A percentile compares a stretch with the other conserved stretches of the same genome.
Evolutionary conservation across 2,888 invertebrate genomes (phyloP).

Genomic region (Elmis aenea): DNA sequence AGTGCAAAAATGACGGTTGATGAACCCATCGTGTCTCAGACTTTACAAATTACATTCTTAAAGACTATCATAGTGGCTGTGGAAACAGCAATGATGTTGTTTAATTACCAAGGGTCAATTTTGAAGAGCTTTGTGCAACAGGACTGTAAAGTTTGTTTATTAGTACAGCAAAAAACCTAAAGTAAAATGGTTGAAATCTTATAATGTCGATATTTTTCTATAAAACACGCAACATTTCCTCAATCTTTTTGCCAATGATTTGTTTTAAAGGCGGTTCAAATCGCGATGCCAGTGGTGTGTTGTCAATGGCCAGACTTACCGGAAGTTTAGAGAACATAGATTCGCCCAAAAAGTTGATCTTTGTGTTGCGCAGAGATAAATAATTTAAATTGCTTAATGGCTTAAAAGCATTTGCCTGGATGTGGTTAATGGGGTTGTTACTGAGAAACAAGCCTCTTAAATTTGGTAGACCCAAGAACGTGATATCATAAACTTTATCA

Average conservation of each 20-base stretch:
- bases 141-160: too few species aligned
- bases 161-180: too few species aligned
- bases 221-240: conserved; percentile 25
- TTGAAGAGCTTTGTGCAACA: too few species aligned
- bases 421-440: conserved; percentile 34
- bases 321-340: conserved; percentile 40
- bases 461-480: conserved; percentile 39
- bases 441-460: conserved; percentile 37
- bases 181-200: too few species aligned
- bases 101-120: too few species aligned
- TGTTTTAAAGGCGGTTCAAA: conserved; percentile 41
- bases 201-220: too few species aligned
- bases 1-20: too few species aligned
- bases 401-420: conserved; percentile 37
- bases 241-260: conserved; percentile 35
- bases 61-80: too few species aligned
- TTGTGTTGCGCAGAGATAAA: conserved; percentile 40
- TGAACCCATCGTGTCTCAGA: too few species aligned
- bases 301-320: conserved; percentile 37
- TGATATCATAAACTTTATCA: conserved; percentile 38
- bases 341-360: conserved; percentile 35
- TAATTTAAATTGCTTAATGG: conserved; percentile 36
- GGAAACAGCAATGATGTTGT: too few species aligned
- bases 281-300: conserved; percentile 37
- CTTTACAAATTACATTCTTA: too few species aligned